Conservation (phyloP, 2,113 vertebrate species). For the Catharus bicknelli region DNA sequence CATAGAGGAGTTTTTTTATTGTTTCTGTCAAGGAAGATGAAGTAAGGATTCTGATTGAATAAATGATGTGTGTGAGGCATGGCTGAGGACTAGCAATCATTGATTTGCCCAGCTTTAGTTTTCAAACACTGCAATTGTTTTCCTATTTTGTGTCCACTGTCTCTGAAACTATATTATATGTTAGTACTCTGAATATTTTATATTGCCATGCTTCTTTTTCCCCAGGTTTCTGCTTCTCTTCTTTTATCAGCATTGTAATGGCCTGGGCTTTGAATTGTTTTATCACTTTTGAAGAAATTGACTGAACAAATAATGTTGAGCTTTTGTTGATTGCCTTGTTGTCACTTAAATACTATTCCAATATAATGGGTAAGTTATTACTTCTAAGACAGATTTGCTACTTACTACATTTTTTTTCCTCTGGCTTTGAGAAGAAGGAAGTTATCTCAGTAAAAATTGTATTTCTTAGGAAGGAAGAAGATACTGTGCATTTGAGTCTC, state of each 20-base stretch:
- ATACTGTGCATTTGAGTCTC: neutral
- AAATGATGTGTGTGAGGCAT: conserved; percentile 46
- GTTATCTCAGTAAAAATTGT: neutral
- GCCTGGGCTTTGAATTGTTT: conserved; percentile 42
- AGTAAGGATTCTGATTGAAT: conserved; percentile 47
- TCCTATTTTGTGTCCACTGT: conserved; percentile 41
- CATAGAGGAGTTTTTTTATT: conserved; percentile 32
- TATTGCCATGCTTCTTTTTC: neutral
- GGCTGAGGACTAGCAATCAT: conserved; percentile 37
- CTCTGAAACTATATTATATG: conserved; percentile 38
- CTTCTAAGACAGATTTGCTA: neutral
- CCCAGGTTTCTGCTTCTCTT: neutral
- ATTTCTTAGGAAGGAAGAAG: neutral
- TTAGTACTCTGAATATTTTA: conserved; percentile 54
- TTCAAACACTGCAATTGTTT: conserved; percentile 52
- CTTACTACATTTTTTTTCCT: neutral
- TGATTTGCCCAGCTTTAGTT: conserved; percentile 41
- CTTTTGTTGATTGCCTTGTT: conserved; percentile 40
- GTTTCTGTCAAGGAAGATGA: conserved; percentile 24
- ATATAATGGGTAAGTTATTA: conserved; percentile 29
- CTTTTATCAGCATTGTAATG: conserved; percentile 36
- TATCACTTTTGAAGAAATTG: conserved; percentile 39
- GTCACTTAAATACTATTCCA: conserved; percentile 29
- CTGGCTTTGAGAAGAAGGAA: neutral
- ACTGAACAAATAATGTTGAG: conserved; percentile 54